A percentile compares a stretch with the other conserved stretches of the same genome.
Evolutionary conservation across 2,113 vertebrate species (phyloP).

Genomic region (Agapornis roseicollis): DNA sequence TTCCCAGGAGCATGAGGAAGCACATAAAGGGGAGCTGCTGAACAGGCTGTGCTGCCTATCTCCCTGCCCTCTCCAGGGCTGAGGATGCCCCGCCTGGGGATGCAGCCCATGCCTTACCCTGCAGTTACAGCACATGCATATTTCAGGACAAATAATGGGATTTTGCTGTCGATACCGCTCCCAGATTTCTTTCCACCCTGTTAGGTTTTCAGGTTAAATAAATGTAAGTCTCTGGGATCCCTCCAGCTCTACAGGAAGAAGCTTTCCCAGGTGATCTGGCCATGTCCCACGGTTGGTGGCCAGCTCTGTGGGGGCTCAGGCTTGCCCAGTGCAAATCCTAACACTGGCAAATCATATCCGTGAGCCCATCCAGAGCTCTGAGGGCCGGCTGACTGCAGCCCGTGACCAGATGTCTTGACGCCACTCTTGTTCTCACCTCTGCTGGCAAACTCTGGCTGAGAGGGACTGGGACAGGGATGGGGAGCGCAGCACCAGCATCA

Average conservation of each 20-base stretch:
- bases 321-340: not conserved
- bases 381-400: not conserved
- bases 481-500: not conserved
- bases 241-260: not conserved
- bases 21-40: not conserved
- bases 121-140: not conserved
- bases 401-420: not conserved
- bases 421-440: not conserved
- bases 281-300: rapidly evolving
- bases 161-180: slow-evolving; percentile 24
- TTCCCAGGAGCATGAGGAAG: not conserved
- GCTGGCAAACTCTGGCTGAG: not conserved
- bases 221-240: not conserved
- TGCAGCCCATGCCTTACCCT: not conserved
- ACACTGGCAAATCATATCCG: rapidly evolving
- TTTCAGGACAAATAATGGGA: slow-evolving; percentile 59
- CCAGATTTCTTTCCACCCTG: not conserved
- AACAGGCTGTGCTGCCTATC: not conserved
- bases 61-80: not conserved
- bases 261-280: not conserved
- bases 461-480: not conserved
- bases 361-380: rapidly evolving
- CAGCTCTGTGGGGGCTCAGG: rapidly evolving
- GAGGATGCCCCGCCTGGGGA: not conserved
- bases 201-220: slow-evolving; percentile 46